A percentile compares a stretch with the other conserved stretches of the same genome.
These are phyloP conservation scores for Enchytraeus crypticus DNA, from an alignment of 2,888 invertebrate species.

Conservation along the genomic window DNA sequence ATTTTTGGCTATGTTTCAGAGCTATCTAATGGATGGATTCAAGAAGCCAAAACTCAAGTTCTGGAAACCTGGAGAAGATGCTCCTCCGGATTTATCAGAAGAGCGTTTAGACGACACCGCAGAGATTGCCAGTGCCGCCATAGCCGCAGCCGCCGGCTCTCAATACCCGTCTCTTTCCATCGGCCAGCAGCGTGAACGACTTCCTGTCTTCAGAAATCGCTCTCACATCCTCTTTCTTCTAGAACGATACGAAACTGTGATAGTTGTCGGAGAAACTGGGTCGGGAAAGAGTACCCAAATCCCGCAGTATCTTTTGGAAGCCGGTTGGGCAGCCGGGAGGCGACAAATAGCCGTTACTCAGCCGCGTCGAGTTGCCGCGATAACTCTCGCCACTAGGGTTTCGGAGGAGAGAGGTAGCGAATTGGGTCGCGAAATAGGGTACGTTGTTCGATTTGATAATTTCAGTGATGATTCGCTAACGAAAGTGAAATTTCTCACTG, in stretches of 20 bases:
- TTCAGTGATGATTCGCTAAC: slow-evolving; percentile 45
- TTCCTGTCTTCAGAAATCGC: slow-evolving; percentile 72
- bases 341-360: slow-evolving; percentile 75
- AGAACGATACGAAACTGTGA: slow-evolving; percentile 75
- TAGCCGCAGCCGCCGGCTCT: slow-evolving; percentile 72
- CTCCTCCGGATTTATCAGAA: slow-evolving; percentile 22
- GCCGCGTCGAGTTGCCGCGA: slow-evolving; percentile 80
- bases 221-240: slow-evolving; percentile 80
- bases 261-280: slow-evolving; percentile 82
- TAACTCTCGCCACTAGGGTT: slow-evolving; percentile 72
- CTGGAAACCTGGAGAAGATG: slow-evolving; percentile 23
- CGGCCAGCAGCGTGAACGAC: slow-evolving; percentile 69
- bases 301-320: slow-evolving; percentile 81
- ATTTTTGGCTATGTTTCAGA: too few species aligned
- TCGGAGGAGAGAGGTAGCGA: slow-evolving; percentile 74
- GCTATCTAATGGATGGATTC: too few species aligned
- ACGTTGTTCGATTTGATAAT: slow-evolving; percentile 64
- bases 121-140: background rate
- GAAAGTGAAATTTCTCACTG: slow-evolving; percentile 76
- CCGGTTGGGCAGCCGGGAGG: slow-evolving; percentile 70
- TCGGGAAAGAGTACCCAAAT: slow-evolving; percentile 90
- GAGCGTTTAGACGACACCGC: slow-evolving; percentile 20
- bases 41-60: slow-evolving; percentile 8
- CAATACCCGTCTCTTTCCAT: slow-evolving; percentile 73
- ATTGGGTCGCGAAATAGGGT: slow-evolving; percentile 72